Evolutionary conservation across 2,797 vertebrate species (phyloP).

Genomic region (Poecilia picta): DNA sequence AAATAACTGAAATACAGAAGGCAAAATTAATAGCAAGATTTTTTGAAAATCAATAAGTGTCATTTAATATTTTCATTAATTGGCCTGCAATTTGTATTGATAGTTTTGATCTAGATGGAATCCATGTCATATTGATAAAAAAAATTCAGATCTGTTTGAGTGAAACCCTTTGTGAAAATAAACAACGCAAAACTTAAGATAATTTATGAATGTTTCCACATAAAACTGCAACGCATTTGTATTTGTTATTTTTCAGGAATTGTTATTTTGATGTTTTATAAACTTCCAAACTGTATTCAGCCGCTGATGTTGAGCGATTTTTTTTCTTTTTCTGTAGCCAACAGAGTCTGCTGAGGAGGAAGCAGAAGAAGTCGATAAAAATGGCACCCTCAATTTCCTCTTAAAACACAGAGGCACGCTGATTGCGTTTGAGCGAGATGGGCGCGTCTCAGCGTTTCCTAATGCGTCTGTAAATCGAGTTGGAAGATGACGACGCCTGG

Average conservation of each 20-base stretch:
- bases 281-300: constrained; percentile 14
- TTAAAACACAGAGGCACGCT: constrained; percentile 70
- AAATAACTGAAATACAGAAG: constrained; percentile 20
- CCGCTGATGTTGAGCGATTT: constrained; percentile 15
- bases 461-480: constrained; percentile 80
- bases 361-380: constrained; percentile 62
- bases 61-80: too few relatives aligned
- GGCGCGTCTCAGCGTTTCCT: constrained; percentile 74
- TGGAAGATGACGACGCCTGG: constrained; percentile 77
- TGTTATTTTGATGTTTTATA: neutral
- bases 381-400: constrained; percentile 67
- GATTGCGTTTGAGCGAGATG: constrained; percentile 76
- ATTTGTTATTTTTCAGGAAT: neutral
- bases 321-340: neutral
- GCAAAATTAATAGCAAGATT: neutral
- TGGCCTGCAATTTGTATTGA: neutral
- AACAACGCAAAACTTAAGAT: neutral
- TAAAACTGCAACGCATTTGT: neutral
- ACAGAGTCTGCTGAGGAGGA: constrained; percentile 23
- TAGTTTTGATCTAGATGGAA: neutral
- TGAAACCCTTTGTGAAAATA: neutral
- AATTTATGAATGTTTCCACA: neutral
- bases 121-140: neutral
- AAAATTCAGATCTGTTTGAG: neutral
- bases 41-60: neutral